phyloP scores from a whole-genome alignment of 2,113 vertebrate species.

The Toxotes chatareus region DNA sequence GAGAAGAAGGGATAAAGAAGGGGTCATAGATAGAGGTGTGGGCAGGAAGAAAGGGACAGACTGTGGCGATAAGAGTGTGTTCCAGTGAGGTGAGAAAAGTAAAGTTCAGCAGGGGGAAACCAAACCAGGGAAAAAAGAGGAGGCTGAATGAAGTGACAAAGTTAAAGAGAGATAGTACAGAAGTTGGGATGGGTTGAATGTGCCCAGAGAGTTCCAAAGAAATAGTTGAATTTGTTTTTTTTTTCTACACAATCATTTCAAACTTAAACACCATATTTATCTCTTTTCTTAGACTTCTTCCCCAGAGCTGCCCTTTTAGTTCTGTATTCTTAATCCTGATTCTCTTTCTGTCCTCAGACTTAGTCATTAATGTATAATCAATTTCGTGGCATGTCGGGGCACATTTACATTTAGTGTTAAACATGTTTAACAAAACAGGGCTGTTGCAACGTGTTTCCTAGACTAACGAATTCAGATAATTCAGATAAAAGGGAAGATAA shows the following conservation, averaged over 20 bases:
- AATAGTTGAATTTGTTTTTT: no score
- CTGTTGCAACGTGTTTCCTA: background rate
- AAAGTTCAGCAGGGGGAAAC: background rate
- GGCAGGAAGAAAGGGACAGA: background rate
- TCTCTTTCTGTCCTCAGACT: background rate
- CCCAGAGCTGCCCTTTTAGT: background rate
- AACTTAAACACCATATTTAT: background rate
- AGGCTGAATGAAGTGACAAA: background rate
- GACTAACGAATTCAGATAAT: background rate
- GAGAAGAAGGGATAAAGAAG: background rate
- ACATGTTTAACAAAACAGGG: background rate
- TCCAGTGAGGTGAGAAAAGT: constrained; percentile 6
- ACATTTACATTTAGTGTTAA: constrained; percentile 5
- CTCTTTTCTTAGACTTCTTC: background rate
- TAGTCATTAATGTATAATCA: background rate
- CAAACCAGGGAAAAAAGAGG: background rate
- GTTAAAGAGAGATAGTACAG: background rate
- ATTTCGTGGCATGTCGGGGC: background rate
- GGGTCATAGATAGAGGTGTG: background rate
- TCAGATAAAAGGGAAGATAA: background rate
- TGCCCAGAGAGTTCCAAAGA: background rate
- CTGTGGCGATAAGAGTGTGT: background rate
- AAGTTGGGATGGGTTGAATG: background rate
- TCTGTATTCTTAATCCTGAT: background rate
- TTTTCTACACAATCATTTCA: background rate